Base-by-base conservation (phyloP, 2,888 invertebrate species). In the Synergus umbraculus region DNA sequence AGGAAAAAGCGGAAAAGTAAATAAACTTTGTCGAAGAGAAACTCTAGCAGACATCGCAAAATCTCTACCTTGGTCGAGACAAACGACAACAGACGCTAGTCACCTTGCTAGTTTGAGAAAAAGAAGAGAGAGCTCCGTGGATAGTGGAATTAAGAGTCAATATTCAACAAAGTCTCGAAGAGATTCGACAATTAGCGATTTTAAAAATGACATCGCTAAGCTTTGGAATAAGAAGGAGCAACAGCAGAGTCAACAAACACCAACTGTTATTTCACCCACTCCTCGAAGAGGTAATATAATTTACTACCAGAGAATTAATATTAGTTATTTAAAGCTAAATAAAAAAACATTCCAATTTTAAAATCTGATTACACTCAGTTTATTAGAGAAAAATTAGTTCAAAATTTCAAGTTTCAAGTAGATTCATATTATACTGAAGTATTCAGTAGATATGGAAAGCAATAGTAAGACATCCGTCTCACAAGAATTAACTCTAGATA, bases 11-110 rank as follows among this genome's bases (percentile, higher is more conserved):
- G 86, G 82, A 69, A 91, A 92, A 4, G 93, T 94, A 49, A 93
- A 92, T 78, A 85, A 84, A 22, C 93, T 97, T 37, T 96, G 96
- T 86, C 94, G 98, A 2, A 94, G 97, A 73, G 97, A 97, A 92
- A 97, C 97, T 1, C 93, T 98, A 78, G 97, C 97, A 60, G 98
- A 97, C 90, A 93, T 98, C 79, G 97, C 97, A 2, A 95, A 97
- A 86, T 97, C 96, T 60, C 92, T 97, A 78, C 97, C 97, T 0
- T 97, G 97, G 97, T 95, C 96, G 18, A 94, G 96, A 43, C 94
- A 95, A 64, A 93, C 94, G 65, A 93, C 93, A 64, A 93, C 94
- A 37, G 94, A 95, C 81, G 91, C 93, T 7, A 91, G 91, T 81
- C 93, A 93, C 77, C 86, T 90, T 60, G 92, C 93, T 5, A 88